phyloP scores from a whole-genome alignment of 1,140 invertebrate genomes.

The Bicyclus anynana region DNA sequence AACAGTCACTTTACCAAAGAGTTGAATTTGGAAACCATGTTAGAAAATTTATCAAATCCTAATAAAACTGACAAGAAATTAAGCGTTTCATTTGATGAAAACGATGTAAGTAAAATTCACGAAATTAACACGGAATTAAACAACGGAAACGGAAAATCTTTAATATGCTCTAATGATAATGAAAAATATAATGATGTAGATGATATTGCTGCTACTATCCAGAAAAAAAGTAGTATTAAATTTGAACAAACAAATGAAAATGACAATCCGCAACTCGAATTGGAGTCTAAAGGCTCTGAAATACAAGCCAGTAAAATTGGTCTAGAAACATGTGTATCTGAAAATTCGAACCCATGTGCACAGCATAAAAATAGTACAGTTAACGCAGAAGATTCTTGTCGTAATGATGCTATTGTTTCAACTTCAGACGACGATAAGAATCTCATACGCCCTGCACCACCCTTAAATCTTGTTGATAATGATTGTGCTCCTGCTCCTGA shows the following conservation, averaged over 20 bases:
- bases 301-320: background rate
- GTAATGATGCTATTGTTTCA: constrained; percentile 44
- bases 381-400: constrained; percentile 7
- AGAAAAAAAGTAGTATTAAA: no score
- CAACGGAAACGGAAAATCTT: background rate
- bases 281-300: no score
- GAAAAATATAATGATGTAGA: no score
- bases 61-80: constrained; percentile 11
- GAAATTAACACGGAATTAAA: background rate
- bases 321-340: background rate
- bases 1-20: constrained; percentile 39
- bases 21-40: constrained; percentile 38
- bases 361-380: background rate
- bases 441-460: background rate
- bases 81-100: background rate
- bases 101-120: background rate
- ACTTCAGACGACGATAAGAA: constrained; percentile 37
- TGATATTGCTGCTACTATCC: no score
- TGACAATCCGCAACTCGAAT: no score
- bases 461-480: background rate
- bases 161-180: background rate
- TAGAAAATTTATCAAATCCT: constrained; percentile 37
- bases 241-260: no score
- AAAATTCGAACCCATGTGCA: background rate
- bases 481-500: constrained; percentile 34